Evolutionary conservation across 2,888 invertebrate genomes (phyloP).

Genomic region (Melipona bicolor): DNA sequence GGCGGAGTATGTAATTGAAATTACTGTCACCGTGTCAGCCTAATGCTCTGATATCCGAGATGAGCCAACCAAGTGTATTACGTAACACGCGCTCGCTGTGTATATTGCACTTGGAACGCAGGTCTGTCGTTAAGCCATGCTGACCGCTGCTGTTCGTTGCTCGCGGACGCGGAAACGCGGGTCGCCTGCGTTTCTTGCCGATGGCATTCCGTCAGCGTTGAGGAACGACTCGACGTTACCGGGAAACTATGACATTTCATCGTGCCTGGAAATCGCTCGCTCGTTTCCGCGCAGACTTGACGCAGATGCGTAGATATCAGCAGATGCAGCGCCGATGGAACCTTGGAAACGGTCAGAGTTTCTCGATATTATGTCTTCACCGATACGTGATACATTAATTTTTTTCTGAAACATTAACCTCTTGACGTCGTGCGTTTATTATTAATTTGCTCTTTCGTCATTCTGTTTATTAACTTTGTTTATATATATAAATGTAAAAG

Average conservation of each 20-base stretch:
- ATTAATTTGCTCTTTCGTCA: too few species aligned
- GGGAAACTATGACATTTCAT: slow-evolving; percentile 29
- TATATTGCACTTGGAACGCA: slow-evolving; percentile 51
- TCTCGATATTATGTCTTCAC: too few species aligned
- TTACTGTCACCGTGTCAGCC: slow-evolving; percentile 60
- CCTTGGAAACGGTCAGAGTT: too few species aligned
- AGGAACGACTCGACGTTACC: slow-evolving; percentile 30
- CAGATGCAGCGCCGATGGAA: too few species aligned
- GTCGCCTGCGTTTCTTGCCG: slow-evolving; percentile 32
- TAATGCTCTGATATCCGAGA: slow-evolving; percentile 53
- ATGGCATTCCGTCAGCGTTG: slow-evolving; percentile 32
- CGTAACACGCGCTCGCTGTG: slow-evolving; percentile 57
- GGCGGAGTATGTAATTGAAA: slow-evolving; percentile 67
- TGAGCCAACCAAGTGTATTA: slow-evolving; percentile 56
- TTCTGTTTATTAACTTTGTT: too few species aligned
- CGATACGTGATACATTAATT: too few species aligned
- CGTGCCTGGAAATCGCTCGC: background rate
- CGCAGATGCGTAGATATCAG: too few species aligned
- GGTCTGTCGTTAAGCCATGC: slow-evolving; percentile 54
- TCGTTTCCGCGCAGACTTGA: too few species aligned
- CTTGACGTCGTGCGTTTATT: too few species aligned
- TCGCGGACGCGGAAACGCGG: slow-evolving; percentile 42
- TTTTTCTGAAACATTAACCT: too few species aligned
- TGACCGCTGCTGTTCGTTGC: slow-evolving; percentile 56
- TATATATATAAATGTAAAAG: too few species aligned